phyloP scores from a whole-genome alignment of 2,113 vertebrate species.

The Danionella cerebrum region DNA sequence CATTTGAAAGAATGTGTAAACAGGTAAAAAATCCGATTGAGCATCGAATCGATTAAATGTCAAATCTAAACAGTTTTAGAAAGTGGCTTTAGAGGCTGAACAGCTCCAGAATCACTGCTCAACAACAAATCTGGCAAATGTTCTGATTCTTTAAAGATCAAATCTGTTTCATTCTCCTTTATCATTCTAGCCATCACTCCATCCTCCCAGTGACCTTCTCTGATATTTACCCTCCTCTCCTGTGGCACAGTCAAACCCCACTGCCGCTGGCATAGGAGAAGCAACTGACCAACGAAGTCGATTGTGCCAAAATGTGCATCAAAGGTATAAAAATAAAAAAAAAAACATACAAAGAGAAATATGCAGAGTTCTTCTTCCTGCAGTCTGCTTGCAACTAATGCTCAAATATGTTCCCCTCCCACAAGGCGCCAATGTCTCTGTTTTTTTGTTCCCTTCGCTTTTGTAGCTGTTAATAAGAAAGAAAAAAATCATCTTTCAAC shows the following conservation, averaged over 20 bases:
- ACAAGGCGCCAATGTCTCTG: conserved; percentile 34
- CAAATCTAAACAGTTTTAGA: too few relatives aligned
- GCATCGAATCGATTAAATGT: too few relatives aligned
- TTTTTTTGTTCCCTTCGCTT: conserved; percentile 45
- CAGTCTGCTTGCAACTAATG: conserved; percentile 49
- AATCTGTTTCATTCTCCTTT: conserved; percentile 15
- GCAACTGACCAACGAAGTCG: conserved; percentile 11
- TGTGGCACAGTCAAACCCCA: conserved; percentile 48
- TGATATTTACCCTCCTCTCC: conserved; percentile 71
- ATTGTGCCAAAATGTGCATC: not conserved
- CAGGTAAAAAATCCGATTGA: too few relatives aligned
- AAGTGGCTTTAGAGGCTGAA: not conserved
- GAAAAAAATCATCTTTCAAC: conserved; percentile 56
- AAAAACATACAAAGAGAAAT: conserved; percentile 25
- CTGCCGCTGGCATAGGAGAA: conserved; percentile 41
- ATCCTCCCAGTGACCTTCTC: conserved; percentile 61
- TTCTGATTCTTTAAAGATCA: not conserved
- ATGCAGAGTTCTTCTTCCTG: not conserved
- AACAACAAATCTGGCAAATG: conserved; percentile 1
- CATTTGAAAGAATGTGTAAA: too few relatives aligned
- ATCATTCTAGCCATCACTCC: conserved; percentile 41
- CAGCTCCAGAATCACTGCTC: too few relatives aligned
- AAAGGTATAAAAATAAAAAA: not conserved
- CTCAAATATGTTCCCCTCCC: conserved; percentile 44
- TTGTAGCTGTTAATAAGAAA: conserved; percentile 59